These are phyloP conservation scores for Brienomyrus brachyistius DNA, from an alignment of 2,113 vertebrate genomes.

Conservation along the genomic window DNA sequence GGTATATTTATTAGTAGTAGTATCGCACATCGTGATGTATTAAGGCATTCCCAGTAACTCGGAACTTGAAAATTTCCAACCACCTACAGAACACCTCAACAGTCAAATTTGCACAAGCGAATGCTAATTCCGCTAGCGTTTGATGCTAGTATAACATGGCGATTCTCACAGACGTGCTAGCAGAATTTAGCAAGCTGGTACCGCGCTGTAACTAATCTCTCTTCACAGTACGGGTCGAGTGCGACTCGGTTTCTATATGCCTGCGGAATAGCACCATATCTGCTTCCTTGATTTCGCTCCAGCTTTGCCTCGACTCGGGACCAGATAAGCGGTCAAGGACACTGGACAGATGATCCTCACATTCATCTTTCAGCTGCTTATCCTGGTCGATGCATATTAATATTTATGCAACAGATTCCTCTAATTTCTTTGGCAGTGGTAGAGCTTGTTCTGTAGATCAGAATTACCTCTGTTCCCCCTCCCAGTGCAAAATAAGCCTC, in stretches of 20 bases:
- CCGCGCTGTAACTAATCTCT: not conserved
- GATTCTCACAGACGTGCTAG: no score
- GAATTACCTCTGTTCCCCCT: constrained; percentile 39
- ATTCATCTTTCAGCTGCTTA: not conserved
- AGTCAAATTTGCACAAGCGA: no score
- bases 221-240: not conserved
- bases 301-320: not conserved
- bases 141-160: no score
- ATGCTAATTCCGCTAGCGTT: no score
- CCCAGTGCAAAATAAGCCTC: constrained; percentile 60
- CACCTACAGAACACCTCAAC: no score
- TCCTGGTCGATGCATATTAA: not conserved
- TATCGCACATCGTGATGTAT: no score
- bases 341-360: not conserved
- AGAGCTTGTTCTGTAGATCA: not conserved
- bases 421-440: not conserved
- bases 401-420: not conserved
- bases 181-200: no score
- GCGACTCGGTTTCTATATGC: not conserved
- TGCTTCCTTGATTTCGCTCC: not conserved
- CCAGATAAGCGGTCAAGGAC: not conserved
- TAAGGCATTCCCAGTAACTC: no score
- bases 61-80: no score
- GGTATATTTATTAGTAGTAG: no score
- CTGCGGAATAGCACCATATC: not conserved